These are phyloP conservation scores for Cnemophilus loriae DNA, from an alignment of 2,113 vertebrate genomes.

Conservation along the genomic window DNA sequence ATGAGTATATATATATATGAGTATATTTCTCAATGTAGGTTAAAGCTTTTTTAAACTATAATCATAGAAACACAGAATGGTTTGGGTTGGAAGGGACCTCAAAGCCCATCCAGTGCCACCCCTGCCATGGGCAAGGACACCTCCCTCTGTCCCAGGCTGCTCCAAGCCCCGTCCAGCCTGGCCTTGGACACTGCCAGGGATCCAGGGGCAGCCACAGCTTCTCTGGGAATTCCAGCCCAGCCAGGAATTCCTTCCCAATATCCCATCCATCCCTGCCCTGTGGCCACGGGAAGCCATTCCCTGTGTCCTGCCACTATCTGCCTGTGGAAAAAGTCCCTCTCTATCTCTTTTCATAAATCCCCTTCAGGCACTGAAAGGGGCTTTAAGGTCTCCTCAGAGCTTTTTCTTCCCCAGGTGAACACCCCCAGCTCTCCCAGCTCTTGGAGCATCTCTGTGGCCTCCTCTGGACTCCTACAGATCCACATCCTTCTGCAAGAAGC, in stretches of 20 bases:
- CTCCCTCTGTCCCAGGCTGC: fast-evolving
- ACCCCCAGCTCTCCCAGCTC: not conserved
- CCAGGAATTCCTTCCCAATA: not conserved
- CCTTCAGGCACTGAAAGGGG: not conserved
- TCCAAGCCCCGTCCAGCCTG: not conserved
- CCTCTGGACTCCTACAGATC: not conserved
- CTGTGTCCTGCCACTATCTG: too few relatives aligned
- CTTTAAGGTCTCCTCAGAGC: not conserved
- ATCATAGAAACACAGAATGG: too few relatives aligned
- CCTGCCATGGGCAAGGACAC: not conserved
- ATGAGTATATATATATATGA: too few relatives aligned
- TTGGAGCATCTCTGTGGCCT: not conserved
- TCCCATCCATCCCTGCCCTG: too few relatives aligned
- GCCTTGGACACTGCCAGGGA: not conserved
- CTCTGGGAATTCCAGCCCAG: not conserved
- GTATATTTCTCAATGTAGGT: not conserved
- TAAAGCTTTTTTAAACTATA: not conserved
- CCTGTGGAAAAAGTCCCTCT: not conserved
- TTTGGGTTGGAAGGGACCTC: not conserved
- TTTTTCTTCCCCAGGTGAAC: not conserved
- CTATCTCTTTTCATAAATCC: not conserved
- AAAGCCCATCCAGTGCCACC: not conserved
- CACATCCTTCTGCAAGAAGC: not conserved
- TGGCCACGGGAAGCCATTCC: too few relatives aligned
- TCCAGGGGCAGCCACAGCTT: not conserved